Evolutionary conservation across 2,113 vertebrate genomes (phyloP), one percentile per base, ranked within the genome.

Genomic region (Puffinus mauretanicus): DNA sequence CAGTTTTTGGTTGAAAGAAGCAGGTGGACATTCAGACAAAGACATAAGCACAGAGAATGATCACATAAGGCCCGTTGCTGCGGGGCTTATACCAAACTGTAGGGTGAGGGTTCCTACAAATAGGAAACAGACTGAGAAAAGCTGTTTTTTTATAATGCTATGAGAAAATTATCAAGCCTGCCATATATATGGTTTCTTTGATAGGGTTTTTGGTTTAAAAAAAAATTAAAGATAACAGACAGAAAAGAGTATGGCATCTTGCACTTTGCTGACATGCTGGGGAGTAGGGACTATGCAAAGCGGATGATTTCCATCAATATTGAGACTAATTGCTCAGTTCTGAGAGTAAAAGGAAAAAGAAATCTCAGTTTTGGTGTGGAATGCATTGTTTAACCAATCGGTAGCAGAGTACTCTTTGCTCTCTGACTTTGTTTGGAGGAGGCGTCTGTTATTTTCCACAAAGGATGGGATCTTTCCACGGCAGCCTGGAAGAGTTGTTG

Each of bases 241-340:
- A 76, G 61, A 90, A 76, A 66, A 65, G 51, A 84, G 29, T 15
- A 12, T 92, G 49, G 44, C 79, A 87, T 69, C 66, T 92, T 90
- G 62, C 44, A 40, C 92, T 91, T 91, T 55, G 75, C 83, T 83
- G 89, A 86, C 61, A 11, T 82, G 65, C 55, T 71, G 57, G 38
- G 67, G 60, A 77, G 64, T 49, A 65, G 52, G 21, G 21, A 44
- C 71, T 69, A 20, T n/a, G 36, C 54, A 66, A 88, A 69, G 49
- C 6, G 6, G 36, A 55, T 9, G 22, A 57, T 86, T 90, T 82
- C 66, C 27, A 32, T 85, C 78, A 73, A 26, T 21, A 85, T 25
- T 71, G 65, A 93, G 78, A 72, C 49, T 89, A 93, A 54, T 77
- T 69, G 40, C 87, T 91, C 36, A 62, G 40, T 54, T 95, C 54